phyloP scores from a whole-genome alignment of 2,888 invertebrate genomes.

The Ramazzottius varieornatus region DNA sequence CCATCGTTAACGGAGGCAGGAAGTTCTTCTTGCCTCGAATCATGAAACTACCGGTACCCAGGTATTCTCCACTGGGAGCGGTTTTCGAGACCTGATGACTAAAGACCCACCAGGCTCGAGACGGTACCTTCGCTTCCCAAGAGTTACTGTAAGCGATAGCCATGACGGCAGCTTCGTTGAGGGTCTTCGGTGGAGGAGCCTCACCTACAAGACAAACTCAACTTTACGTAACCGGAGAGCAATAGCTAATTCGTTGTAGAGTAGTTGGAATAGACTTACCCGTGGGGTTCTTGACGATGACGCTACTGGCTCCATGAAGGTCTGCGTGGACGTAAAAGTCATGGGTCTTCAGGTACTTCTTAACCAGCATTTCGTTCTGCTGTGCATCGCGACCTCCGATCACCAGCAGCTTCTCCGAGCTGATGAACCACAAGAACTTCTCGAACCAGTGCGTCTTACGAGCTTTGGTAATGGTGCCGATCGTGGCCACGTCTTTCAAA shows the following conservation, averaged over 20 bases:
- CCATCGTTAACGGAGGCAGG: constrained; percentile 63
- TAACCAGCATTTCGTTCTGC: constrained; percentile 94
- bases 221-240: neutral
- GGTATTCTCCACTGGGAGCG: constrained; percentile 87
- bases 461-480: constrained; percentile 70
- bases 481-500: constrained; percentile 66
- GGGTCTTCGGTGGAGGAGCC: constrained; percentile 66
- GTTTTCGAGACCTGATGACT: constrained; percentile 80
- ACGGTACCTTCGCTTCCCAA: constrained; percentile 90
- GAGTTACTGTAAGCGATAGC: constrained; percentile 87
- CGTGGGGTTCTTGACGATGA: constrained; percentile 59
- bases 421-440: constrained; percentile 95
- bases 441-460: constrained; percentile 95
- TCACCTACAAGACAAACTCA: constrained; percentile 19
- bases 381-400: constrained; percentile 89
- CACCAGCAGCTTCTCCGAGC: constrained; percentile 60
- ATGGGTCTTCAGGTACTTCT: constrained; percentile 48
- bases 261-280: constrained; percentile 17
- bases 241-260: neutral
- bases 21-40: constrained; percentile 85
- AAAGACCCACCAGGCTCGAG: constrained; percentile 88
- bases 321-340: constrained; percentile 96
- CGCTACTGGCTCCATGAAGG: constrained; percentile 64
- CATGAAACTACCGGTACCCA: constrained; percentile 88
- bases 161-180: constrained; percentile 84